Evolutionary conservation across 2,888 invertebrate genomes (phyloP), one percentile per base, ranked within the genome.

Genomic region (Cheilosia vernalis): DNA sequence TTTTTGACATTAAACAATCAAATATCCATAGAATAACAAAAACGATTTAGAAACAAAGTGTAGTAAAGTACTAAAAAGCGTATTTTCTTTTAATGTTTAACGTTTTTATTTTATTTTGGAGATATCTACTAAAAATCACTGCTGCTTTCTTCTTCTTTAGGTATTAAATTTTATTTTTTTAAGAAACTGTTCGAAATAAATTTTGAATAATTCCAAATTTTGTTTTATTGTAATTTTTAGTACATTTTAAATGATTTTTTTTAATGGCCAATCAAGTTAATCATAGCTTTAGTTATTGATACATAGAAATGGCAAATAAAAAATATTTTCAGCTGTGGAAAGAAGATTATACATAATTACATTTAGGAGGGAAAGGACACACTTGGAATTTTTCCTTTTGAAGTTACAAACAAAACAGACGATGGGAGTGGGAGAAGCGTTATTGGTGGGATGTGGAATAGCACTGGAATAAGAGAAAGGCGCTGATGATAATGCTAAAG

Each of bases 71-170:
- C 63, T 40, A 63, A 58, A 66, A 61, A 64, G 56, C 64, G n/a
- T 49, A 37, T 63, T 49, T 55, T 61, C 30, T 53, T 63, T 56
- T 64, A 21, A n/a, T 53, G 55, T 76, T 49, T 9, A 30, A 9
- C 61, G 72, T 72, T 74, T 83, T 60, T 74, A 15, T 15, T 40
- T 13, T 40, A 4, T 66, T 76, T 77, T 77, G 85, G 86, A 87
- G 78, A 85, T 84, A 88, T 87, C 88, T 87, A 88, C 88, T 88
- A 87, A 86, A 88, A 88, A 88, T 88, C 88, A 88, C 88, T 88
- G 88, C 88, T 88, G 88, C 88, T 85, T 86, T 74, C 60, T 70
- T 37, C 37, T 56, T 55, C 30, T 44, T 80, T 77, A 61, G 5
- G 21, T 13, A 37, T 37, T 37, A 33, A 33, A 24, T 24, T 24